A percentile compares a stretch with the other conserved stretches of the same genome.
These are phyloP conservation scores for Caenorhabditis parvicauda DNA, from an alignment of 2,888 invertebrate species.

Conservation along the genomic window DNA sequence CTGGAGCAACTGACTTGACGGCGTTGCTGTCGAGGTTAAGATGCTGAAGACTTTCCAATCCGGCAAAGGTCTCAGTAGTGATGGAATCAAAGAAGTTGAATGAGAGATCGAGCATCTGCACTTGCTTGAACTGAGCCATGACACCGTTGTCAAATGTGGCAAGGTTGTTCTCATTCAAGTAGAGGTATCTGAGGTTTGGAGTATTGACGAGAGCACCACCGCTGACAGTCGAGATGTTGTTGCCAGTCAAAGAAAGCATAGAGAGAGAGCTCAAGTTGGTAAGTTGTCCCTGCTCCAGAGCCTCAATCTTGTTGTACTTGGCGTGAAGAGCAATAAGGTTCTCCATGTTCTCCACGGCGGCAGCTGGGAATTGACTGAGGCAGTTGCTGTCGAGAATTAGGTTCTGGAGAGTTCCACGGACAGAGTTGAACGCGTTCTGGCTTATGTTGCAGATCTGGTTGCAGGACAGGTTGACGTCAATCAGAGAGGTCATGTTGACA, in stretches of 20 bases:
- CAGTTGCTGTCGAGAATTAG: slow-evolving; percentile 61
- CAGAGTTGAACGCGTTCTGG: slow-evolving; percentile 45
- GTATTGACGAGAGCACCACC: slow-evolving; percentile 54
- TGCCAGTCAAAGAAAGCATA: slow-evolving; percentile 59
- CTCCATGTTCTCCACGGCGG: slow-evolving; percentile 54
- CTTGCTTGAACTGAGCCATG: slow-evolving; percentile 69
- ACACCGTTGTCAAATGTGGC: slow-evolving; percentile 71
- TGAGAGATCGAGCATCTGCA: slow-evolving; percentile 59
- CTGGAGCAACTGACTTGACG: slow-evolving; percentile 55
- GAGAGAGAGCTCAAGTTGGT: slow-evolving; percentile 52
- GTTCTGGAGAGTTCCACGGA: slow-evolving; percentile 56
- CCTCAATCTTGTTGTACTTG: slow-evolving; percentile 59
- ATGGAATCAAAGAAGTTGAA: slow-evolving; percentile 59
- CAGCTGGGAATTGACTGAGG: slow-evolving; percentile 49
- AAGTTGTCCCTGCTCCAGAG: slow-evolving; percentile 40
- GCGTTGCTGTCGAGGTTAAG: slow-evolving; percentile 61
- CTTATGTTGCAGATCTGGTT: slow-evolving; percentile 57
- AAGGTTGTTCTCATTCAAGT: slow-evolving; percentile 61
- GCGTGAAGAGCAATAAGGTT: slow-evolving; percentile 59
- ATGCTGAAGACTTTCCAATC: slow-evolving; percentile 60
- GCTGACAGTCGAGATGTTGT: slow-evolving; percentile 57
- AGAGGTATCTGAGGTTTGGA: slow-evolving; percentile 57
- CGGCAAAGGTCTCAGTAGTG: slow-evolving; percentile 50
- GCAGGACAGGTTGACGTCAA: slow-evolving; percentile 62
- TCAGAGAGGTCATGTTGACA: slow-evolving; percentile 52